Conservation (phyloP, 2,113 vertebrate genomes). For the Poicephalus gulielmi region DNA sequence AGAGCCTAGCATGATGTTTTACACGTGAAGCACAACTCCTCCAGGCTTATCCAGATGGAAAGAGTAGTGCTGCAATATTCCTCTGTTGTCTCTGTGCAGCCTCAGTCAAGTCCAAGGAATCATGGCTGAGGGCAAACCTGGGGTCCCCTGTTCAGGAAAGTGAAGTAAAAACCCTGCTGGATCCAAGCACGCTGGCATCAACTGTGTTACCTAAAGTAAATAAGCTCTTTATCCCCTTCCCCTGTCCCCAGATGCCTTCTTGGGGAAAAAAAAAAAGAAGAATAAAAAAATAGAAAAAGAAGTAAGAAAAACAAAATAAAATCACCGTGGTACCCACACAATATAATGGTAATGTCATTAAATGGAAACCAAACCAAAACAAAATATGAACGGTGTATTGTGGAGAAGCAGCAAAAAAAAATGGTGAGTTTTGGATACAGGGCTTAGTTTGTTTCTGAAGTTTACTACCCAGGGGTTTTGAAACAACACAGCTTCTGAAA, state of each 20-base stretch:
- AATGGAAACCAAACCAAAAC: background rate
- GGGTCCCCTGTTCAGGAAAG: background rate
- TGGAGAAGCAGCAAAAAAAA: background rate
- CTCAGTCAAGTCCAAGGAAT: background rate
- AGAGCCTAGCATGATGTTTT: background rate
- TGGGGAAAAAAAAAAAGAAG: too few species aligned
- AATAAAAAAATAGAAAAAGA: too few species aligned
- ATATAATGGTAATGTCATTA: background rate
- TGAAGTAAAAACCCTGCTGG: background rate
- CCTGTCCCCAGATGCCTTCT: conserved; percentile 7
- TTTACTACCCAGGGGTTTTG: conserved; percentile 31
- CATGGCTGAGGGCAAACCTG: background rate
- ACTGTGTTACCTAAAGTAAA: conserved; percentile 23
- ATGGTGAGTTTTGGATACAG: background rate
- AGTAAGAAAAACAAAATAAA: background rate
- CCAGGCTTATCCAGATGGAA: background rate
- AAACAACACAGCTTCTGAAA: conserved; percentile 60
- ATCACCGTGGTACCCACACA: background rate
- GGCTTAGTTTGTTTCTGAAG: conserved; percentile 29
- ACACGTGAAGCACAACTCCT: background rate
- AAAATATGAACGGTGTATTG: conserved; percentile 24
- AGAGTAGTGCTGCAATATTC: background rate
- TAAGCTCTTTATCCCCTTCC: background rate
- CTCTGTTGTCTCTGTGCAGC: background rate
- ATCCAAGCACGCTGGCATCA: background rate